Evolutionary conservation across 2,888 invertebrate genomes (phyloP), one percentile per base, ranked within the genome.

Genomic region (Coremacera marginata): DNA sequence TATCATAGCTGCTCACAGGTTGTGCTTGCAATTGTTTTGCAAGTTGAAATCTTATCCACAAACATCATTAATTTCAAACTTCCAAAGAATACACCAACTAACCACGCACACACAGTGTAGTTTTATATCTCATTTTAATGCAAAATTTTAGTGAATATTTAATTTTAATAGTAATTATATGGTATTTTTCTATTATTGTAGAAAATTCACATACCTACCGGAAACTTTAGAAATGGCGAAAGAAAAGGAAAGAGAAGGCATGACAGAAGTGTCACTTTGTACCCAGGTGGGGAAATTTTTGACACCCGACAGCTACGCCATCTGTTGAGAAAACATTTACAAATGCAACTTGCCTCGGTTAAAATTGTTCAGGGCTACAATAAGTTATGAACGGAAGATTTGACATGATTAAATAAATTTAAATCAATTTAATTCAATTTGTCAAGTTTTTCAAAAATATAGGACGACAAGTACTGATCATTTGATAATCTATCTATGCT

Each of bases 141-240:
- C 2, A 57, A 16, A 74, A 78, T 83, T 82, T 78, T 57, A 19
- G 60, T n/a, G n/a, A 72, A n/a, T 14, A 62, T 31, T 19, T 63
- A 49, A 76, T 70, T 80, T 57, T n/a, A 65, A 8, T 25, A 1
- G 44, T 62, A 74, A 80, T 80, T 77, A 67, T 25, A 22, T 9
- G 19, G 16, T 65, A 60, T 65, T 65, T 71, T 31, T 55, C 52
- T 14, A 5, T 34, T 78, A 72, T 81, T 76, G 76, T 77, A 82
- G 75, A 82, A 86, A 87, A 83, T 83, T 83, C 82, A 82, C 86
- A 87, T 88, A 88, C 89, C 82, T 88, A 89, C 89, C 89, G 89
- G 89, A 89, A 88, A 88, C 87, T 86, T 88, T 85, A 85, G 84
- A 84, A 88, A 87, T 87, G 87, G 88, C 88, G 88, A 89, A 89